Conservation (phyloP, 2,888 invertebrate genomes). For the Arge pagana region DNA sequence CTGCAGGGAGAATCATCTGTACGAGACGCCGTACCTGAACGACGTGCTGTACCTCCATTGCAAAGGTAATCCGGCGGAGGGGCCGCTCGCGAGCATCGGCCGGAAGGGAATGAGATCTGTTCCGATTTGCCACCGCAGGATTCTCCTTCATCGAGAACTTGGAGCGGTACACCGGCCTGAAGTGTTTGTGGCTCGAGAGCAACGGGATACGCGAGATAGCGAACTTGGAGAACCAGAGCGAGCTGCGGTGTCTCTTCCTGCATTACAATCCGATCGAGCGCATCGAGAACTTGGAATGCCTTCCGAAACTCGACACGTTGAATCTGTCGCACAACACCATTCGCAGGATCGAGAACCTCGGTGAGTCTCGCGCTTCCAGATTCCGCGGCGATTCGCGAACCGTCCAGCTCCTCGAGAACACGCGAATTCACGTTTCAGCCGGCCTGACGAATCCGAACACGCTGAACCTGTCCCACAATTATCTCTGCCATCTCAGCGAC, state of each 20-base stretch:
- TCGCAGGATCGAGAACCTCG: slow-evolving; percentile 78
- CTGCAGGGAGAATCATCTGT: slow-evolving; percentile 84
- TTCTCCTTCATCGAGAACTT: slow-evolving; percentile 87
- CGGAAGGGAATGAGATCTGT: not conserved
- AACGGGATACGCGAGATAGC: slow-evolving; percentile 87
- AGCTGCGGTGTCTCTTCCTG: slow-evolving; percentile 82
- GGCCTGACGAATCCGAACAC: slow-evolving; percentile 76
- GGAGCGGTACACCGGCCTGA: slow-evolving; percentile 89
- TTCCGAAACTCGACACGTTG: slow-evolving; percentile 77
- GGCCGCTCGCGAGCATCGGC: not conserved
- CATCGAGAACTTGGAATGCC: slow-evolving; percentile 80
- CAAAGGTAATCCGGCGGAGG: slow-evolving; percentile 67
- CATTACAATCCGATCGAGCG: slow-evolving; percentile 85
- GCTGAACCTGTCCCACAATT: slow-evolving; percentile 84
- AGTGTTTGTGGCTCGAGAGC: slow-evolving; percentile 90
- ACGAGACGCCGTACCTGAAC: slow-evolving; percentile 86
- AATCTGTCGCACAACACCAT: slow-evolving; percentile 88
- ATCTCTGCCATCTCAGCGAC: slow-evolving; percentile 69
- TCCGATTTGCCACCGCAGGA: slow-evolving; percentile 53
- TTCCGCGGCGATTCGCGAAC: too few species aligned
- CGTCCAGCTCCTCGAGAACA: not conserved
- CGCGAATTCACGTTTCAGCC: slow-evolving; percentile 55
- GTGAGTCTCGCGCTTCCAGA: slow-evolving; percentile 51
- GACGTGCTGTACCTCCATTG: slow-evolving; percentile 93
- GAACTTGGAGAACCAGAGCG: slow-evolving; percentile 76